Conservation (phyloP, 2,113 vertebrate genomes). For the Ardeotis arabs region DNA sequence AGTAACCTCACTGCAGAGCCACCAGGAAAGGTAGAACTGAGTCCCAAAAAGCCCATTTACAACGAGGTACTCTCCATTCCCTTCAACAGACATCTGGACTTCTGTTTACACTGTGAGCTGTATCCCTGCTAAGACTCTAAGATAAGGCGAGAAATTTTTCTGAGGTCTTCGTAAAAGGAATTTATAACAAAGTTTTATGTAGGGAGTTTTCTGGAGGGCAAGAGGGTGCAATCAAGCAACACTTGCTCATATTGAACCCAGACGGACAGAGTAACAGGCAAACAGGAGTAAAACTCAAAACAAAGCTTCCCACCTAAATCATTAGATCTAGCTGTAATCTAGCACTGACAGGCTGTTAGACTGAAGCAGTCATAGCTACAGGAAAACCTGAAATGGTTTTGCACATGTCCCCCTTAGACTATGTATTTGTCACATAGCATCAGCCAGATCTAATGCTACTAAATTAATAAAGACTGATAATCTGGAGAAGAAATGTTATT, state of each 20-base stretch:
- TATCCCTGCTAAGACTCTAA: neutral
- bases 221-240: neutral
- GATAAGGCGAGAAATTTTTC: neutral
- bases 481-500: neutral
- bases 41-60: neutral
- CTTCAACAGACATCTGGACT: neutral
- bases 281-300: neutral
- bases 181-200: neutral
- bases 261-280: neutral
- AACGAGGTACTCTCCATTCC: neutral
- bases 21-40: neutral
- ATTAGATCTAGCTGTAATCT: neutral
- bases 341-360: neutral
- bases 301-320: neutral
- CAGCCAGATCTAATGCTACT: neutral
- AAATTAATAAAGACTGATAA: neutral
- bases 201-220: neutral
- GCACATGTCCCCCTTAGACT: neutral
- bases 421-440: neutral
- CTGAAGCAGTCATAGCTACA: neutral
- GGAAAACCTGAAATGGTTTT: neutral
- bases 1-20: neutral
- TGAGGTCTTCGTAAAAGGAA: neutral
- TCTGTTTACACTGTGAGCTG: neutral
- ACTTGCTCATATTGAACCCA: neutral